Conservation (phyloP, 2,888 invertebrate genomes). For the Alsophila aescularia region DNA sequence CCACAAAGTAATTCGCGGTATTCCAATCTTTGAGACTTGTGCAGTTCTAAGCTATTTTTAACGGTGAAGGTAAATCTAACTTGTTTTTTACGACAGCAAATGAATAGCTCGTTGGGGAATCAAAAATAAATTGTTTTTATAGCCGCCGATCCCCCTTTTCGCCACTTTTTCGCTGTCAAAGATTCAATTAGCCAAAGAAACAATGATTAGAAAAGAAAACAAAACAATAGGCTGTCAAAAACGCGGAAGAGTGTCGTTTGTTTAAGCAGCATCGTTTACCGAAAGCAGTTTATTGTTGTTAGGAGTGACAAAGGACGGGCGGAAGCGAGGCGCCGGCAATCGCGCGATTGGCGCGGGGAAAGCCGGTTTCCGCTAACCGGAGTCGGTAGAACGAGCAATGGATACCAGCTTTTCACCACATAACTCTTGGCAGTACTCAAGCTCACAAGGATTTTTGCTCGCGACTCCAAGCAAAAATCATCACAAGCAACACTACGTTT, state of each 20-base stretch:
- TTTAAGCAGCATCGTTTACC: conserved; percentile 40
- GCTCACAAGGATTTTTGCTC: not conserved
- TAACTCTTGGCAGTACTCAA: conserved; percentile 6
- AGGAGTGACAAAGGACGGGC: conserved; percentile 56
- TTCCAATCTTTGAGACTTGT: conserved; percentile 12
- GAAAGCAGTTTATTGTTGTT: conserved; percentile 54
- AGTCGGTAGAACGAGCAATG: conserved; percentile 25
- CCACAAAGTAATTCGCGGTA: conserved; percentile 7
- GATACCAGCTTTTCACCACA: conserved; percentile 35
- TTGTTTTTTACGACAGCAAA: conserved; percentile 8
- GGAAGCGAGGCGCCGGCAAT: conserved; percentile 53
- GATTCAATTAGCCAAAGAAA: conserved; percentile 20
- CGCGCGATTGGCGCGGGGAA: conserved; percentile 57
- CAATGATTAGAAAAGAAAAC: conserved; percentile 29
- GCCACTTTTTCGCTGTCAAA: conserved; percentile 7
- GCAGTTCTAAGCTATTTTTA: conserved; percentile 2
- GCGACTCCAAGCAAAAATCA: not conserved
- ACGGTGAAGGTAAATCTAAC: not conserved
- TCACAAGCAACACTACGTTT: not conserved
- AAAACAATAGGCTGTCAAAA: conserved; percentile 39
- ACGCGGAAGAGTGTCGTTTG: conserved; percentile 36
- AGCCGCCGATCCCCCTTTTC: conserved; percentile 9
- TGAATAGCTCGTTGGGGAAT: conserved; percentile 3
- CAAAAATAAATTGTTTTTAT: conserved; percentile 23
- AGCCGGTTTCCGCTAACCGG: conserved; percentile 57